A percentile compares a stretch with the other conserved stretches of the same genome.
phyloP scores from a whole-genome alignment of 92 coral and sea anemone species.

The Epizoanthus rinbou region DNA sequence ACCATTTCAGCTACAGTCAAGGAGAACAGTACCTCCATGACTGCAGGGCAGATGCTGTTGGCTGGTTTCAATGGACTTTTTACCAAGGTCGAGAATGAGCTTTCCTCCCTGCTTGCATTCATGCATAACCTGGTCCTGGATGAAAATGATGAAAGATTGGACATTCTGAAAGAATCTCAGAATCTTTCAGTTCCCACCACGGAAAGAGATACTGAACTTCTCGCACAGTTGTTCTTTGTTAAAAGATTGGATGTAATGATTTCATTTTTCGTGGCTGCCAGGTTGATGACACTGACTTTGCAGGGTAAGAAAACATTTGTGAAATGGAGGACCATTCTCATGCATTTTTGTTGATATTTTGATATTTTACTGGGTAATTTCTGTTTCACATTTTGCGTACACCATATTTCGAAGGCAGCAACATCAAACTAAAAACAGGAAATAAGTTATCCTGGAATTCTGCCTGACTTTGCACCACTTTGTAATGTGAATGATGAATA shows the following conservation, averaged over 20 bases:
- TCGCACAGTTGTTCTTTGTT: conserved; percentile 72
- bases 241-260: conserved; percentile 87
- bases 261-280: conserved; percentile 81
- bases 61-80: conserved; percentile 98
- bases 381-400: too few relatives aligned
- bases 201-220: conserved; percentile 28
- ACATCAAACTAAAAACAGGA: too few relatives aligned
- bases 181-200: conserved; percentile 51
- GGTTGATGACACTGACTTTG: conserved; percentile 62
- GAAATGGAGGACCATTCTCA: neutral
- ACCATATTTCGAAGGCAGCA: too few relatives aligned
- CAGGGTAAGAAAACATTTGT: conserved; percentile 51
- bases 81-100: conserved; percentile 92
- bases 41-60: conserved; percentile 98
- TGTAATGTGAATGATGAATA: too few relatives aligned
- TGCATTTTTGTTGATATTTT: too few relatives aligned
- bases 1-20: conserved; percentile 8
- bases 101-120: conserved; percentile 69
- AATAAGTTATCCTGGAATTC: too few relatives aligned
- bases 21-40: conserved; percentile 64
- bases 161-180: conserved; percentile 77
- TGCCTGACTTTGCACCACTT: too few relatives aligned
- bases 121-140: conserved; percentile 63
- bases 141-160: conserved; percentile 56
- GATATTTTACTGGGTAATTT: too few relatives aligned